A percentile compares a stretch with the other conserved stretches of the same genome.
phyloP scores from a whole-genome alignment of 2,797 vertebrate genomes.

The Liparis tanakae region DNA sequence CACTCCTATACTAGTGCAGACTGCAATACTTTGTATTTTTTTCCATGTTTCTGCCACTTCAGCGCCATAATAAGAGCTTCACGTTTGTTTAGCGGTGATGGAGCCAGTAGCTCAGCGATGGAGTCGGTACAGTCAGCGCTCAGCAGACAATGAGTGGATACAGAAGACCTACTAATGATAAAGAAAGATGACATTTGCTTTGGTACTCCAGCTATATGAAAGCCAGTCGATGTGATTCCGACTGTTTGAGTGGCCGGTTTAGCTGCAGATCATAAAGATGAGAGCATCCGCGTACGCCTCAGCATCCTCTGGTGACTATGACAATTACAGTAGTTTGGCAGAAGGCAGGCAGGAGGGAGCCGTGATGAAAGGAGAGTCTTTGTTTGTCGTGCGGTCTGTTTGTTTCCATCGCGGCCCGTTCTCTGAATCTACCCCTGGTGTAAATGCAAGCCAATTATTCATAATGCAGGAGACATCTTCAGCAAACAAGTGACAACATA shows the following conservation, averaged over 20 bases:
- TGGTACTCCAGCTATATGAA: slow-evolving; percentile 39
- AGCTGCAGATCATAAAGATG: slow-evolving; percentile 59
- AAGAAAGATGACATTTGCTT: slow-evolving; percentile 26
- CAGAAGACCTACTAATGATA: slow-evolving; percentile 11
- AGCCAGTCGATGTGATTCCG: slow-evolving; percentile 28
- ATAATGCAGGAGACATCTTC: slow-evolving; percentile 55
- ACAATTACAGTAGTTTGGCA: slow-evolving; percentile 66
- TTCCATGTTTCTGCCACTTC: slow-evolving; percentile 8
- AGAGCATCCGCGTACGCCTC: slow-evolving; percentile 55
- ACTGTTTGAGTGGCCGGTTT: slow-evolving; percentile 39
- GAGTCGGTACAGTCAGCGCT: slow-evolving; percentile 15
- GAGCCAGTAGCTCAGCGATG: slow-evolving; percentile 18
- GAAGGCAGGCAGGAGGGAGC: slow-evolving; percentile 51
- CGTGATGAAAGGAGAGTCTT: slow-evolving; percentile 35
- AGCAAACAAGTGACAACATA: slow-evolving; percentile 55
- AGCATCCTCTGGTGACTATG: slow-evolving; percentile 49
- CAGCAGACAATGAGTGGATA: slow-evolving; percentile 29
- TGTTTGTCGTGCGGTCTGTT: slow-evolving; percentile 63
- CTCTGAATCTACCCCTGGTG: slow-evolving; percentile 47
- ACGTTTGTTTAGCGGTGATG: slow-evolving; percentile 17
- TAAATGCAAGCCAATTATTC: slow-evolving; percentile 56
- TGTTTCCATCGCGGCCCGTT: slow-evolving; percentile 52
- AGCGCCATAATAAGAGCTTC: neutral
- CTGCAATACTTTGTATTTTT: neutral
- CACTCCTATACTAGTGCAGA: too few species aligned